Evolutionary conservation across 2,888 invertebrate species (phyloP).

Genomic region (Perizoma flavofasciatum): DNA sequence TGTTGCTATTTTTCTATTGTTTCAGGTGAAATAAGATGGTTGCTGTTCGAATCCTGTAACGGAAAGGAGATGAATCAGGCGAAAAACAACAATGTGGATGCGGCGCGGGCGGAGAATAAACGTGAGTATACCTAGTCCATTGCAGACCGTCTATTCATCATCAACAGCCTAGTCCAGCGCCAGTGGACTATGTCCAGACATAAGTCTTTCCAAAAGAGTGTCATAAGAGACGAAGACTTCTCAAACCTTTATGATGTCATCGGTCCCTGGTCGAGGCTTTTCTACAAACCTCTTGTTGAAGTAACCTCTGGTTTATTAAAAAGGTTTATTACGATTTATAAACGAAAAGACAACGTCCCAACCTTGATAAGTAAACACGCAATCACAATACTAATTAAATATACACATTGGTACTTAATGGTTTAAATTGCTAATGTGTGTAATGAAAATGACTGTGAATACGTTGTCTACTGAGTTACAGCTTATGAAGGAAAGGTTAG

Average conservation of each 20-base stretch:
- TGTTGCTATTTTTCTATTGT: constrained; percentile 18
- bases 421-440: constrained; percentile 32
- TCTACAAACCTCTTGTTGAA: too few species aligned
- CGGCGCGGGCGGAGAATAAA: constrained; percentile 71
- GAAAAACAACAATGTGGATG: constrained; percentile 80
- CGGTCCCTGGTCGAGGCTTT: too few species aligned
- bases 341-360: not conserved
- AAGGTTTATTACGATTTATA: not conserved
- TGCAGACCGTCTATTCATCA: too few species aligned
- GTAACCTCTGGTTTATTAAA: too few species aligned
- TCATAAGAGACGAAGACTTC: too few species aligned
- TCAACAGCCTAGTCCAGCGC: too few species aligned
- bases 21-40: constrained; percentile 71
- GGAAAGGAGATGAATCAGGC: constrained; percentile 63
- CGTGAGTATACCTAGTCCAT: constrained; percentile 57
- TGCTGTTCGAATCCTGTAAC: constrained; percentile 57
- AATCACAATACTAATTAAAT: constrained; percentile 1
- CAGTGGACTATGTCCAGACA: too few species aligned
- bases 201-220: too few species aligned
- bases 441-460: constrained; percentile 21
- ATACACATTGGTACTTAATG: constrained; percentile 18
- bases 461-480: constrained; percentile 1
- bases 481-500: constrained; percentile 4
- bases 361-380: constrained; percentile 15
- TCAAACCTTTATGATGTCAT: too few species aligned